Evolutionary conservation across 2,797 vertebrate genomes (phyloP).

Genomic region (Phrynocephalus guinanensis): DNA sequence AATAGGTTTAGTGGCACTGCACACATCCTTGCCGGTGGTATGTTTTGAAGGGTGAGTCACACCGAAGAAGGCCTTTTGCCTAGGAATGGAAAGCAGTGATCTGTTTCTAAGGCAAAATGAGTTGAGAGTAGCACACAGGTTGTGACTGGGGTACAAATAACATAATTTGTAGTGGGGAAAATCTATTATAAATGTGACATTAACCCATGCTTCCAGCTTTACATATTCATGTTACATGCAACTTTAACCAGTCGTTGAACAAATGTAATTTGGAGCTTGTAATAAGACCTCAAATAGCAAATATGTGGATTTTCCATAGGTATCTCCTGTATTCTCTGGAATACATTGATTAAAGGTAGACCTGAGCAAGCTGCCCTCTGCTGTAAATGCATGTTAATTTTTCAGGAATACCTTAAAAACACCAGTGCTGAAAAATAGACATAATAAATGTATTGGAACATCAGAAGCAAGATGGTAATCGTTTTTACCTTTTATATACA

Average conservation of each 20-base stretch:
- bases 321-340: neutral
- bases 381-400: neutral
- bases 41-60: neutral
- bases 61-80: neutral
- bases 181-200: neutral
- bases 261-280: neutral
- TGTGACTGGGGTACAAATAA: neutral
- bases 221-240: neutral
- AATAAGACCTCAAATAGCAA: neutral
- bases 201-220: neutral
- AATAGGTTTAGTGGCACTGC: neutral
- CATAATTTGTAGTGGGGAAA: neutral
- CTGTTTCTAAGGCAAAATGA: neutral
- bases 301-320: neutral
- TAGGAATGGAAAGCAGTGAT: neutral
- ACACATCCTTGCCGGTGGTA: neutral
- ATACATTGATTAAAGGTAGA: neutral
- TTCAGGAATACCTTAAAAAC: neutral
- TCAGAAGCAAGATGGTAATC: no score
- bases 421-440: neutral
- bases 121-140: neutral
- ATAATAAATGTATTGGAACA: neutral
- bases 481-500: neutral
- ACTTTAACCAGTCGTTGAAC: neutral
- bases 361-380: neutral